phyloP scores from a whole-genome alignment of 2,888 invertebrate genomes.

The Panopea generosa region DNA sequence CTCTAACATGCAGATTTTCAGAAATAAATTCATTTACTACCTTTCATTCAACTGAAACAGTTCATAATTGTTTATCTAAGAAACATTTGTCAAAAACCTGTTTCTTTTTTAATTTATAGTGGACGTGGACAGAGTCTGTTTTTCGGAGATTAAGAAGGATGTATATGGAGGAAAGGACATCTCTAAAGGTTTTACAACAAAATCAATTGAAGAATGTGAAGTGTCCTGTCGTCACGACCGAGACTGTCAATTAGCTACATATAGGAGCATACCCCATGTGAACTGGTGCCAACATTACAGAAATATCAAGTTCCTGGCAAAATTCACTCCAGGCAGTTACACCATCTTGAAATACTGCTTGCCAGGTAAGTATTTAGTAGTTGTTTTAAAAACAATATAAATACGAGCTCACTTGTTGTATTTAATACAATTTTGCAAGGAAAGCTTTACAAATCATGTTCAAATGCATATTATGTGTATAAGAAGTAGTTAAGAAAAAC shows the following conservation, averaged over 20 bases:
- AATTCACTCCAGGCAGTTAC: background rate
- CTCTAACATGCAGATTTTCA: too few species aligned
- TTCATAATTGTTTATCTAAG: too few species aligned
- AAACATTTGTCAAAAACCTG: too few species aligned
- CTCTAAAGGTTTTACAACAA: background rate
- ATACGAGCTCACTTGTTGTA: background rate
- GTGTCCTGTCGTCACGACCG: constrained; percentile 1
- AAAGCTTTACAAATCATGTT: too few species aligned
- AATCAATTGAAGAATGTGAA: constrained; percentile 1
- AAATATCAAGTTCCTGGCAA: background rate
- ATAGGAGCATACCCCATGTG: background rate
- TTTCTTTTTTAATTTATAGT: background rate
- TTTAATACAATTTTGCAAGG: too few species aligned
- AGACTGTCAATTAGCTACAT: background rate
- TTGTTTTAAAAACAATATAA: background rate
- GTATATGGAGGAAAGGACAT: background rate
- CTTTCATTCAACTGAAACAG: too few species aligned
- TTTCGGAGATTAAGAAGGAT: background rate
- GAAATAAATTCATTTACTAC: too few species aligned
- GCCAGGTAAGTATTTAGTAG: background rate
- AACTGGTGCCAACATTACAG: background rate
- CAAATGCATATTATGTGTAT: too few species aligned
- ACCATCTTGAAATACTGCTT: background rate
- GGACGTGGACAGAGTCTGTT: constrained; percentile 5
- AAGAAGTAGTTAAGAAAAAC: too few species aligned